Evolutionary conservation across 2,113 vertebrate species (phyloP).

Genomic region (Neoarius graeffei): DNA sequence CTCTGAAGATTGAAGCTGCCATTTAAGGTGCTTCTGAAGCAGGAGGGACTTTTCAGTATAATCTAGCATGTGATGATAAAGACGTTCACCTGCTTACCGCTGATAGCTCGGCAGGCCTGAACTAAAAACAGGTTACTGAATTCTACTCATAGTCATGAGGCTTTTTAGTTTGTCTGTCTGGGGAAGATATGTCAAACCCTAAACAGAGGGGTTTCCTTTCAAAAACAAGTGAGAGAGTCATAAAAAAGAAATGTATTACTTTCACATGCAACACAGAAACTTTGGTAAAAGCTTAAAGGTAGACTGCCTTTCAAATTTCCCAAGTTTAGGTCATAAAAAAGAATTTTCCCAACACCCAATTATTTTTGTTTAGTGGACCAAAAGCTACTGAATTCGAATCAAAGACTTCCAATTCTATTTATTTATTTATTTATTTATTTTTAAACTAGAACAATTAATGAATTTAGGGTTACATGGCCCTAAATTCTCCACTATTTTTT

Average conservation of each 20-base stretch:
- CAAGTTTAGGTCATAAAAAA: too few relatives aligned
- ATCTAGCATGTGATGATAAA: constrained; percentile 51
- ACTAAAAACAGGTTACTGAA: neutral
- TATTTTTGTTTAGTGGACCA: too few relatives aligned
- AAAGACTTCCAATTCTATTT: too few relatives aligned
- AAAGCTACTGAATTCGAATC: too few relatives aligned
- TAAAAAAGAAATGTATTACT: neutral
- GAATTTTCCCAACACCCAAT: too few relatives aligned
- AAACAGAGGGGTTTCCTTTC: neutral
- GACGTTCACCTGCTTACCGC: constrained; percentile 59
- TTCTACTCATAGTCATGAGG: neutral
- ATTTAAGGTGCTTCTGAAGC: constrained; percentile 47
- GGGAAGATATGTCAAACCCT: neutral
- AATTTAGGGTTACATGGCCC: too few relatives aligned
- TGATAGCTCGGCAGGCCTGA: constrained; percentile 56
- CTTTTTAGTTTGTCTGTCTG: neutral
- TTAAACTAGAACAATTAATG: too few relatives aligned
- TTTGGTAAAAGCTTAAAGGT: too few relatives aligned
- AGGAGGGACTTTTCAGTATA: constrained; percentile 51
- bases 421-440: too few relatives aligned
- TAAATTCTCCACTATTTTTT: too few relatives aligned
- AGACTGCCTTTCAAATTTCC: too few relatives aligned
- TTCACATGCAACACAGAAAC: neutral
- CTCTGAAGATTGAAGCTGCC: constrained; percentile 44
- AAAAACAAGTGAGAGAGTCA: neutral